These are phyloP conservation scores for Lycophotia porphyrea DNA, from an alignment of 2,888 invertebrate species.

Conservation along the genomic window DNA sequence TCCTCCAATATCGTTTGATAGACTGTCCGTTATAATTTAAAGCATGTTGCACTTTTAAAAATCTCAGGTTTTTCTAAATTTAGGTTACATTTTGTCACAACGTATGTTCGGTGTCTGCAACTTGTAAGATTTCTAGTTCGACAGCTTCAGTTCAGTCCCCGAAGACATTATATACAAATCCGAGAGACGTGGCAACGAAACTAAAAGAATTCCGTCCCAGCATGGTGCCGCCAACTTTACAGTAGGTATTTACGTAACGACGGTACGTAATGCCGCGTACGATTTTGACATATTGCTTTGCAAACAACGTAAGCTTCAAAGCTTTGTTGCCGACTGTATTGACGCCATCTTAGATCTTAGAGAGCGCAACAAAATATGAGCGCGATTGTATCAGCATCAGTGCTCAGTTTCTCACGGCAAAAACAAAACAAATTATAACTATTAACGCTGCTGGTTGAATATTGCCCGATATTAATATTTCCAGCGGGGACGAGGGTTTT, in stretches of 20 bases:
- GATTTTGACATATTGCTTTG: constrained; percentile 66
- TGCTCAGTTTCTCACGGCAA: constrained; percentile 54
- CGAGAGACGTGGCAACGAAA: constrained; percentile 51
- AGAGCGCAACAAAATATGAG: constrained; percentile 57
- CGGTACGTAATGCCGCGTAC: constrained; percentile 63
- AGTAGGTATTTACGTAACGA: constrained; percentile 64
- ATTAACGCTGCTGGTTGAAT: constrained; percentile 83
- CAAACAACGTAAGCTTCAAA: constrained; percentile 61
- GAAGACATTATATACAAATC: constrained; percentile 68
- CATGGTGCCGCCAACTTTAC: constrained; percentile 62
- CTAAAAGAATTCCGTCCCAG: constrained; percentile 66
- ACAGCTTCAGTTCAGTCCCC: constrained; percentile 62
- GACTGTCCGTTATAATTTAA: neutral
- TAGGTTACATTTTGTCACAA: constrained; percentile 42
- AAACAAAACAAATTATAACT: constrained; percentile 86
- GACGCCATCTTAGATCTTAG: constrained; percentile 55
- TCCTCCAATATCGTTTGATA: neutral
- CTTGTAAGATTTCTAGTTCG: constrained; percentile 66
- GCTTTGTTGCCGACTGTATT: constrained; percentile 59
- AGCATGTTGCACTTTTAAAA: neutral
- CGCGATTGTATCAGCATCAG: constrained; percentile 56
- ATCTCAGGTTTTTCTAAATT: constrained; percentile 5
- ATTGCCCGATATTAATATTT: constrained; percentile 88
- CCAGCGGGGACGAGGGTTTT: constrained; percentile 82
- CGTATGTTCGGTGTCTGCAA: constrained; percentile 59